A percentile compares a stretch with the other conserved stretches of the same genome.
Conservation (phyloP, 2,113 vertebrate genomes). For the Geothlypis trichas region DNA sequence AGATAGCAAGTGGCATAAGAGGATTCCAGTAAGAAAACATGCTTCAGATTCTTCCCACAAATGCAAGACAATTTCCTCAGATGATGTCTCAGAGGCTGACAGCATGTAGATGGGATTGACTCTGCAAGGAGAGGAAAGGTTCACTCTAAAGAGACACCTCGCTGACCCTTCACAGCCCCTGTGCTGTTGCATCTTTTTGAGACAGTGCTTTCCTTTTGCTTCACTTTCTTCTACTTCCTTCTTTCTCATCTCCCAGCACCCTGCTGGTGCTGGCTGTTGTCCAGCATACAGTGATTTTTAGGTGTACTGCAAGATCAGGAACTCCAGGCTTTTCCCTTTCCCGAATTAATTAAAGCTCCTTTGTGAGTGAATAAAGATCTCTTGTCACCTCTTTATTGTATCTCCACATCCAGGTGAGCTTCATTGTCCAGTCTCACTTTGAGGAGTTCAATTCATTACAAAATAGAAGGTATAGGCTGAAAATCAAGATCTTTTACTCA, state of each 20-base stretch:
- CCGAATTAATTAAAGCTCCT: background rate
- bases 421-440: background rate
- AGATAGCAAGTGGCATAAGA: background rate
- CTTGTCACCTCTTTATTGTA: background rate
- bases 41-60: background rate
- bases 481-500: background rate
- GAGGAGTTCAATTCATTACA: background rate
- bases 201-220: background rate
- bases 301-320: background rate
- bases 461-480: background rate
- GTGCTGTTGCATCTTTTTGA: background rate
- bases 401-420: background rate
- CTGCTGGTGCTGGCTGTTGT: background rate
- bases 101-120: fast-evolving
- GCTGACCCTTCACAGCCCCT: background rate
- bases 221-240: background rate
- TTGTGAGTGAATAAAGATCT: background rate
- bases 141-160: background rate
- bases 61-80: background rate
- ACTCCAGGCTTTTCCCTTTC: background rate
- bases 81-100: background rate
- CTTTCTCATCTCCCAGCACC: background rate
- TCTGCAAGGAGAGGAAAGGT: background rate
- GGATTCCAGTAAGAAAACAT: background rate
- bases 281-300: background rate